Evolutionary conservation across 2,113 vertebrate species (phyloP), one percentile per base, ranked within the genome.

Genomic region (Mesitornis unicolor): DNA sequence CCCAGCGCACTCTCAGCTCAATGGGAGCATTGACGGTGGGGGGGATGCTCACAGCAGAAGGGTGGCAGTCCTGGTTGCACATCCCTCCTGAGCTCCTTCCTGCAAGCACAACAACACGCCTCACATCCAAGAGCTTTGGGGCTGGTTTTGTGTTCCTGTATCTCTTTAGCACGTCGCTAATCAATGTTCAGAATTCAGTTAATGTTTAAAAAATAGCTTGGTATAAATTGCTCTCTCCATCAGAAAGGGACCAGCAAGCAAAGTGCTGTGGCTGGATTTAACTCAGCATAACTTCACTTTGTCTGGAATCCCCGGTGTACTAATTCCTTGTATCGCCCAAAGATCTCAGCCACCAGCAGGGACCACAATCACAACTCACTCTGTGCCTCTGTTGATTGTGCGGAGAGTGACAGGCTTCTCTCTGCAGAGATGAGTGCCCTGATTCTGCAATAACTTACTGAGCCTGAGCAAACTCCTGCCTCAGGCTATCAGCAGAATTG

Each of bases 1-100:
- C 94, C 67, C 71, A 63, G 13, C 89, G 76, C 0, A 10, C 54
- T 48, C 43, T 36, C 1, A 0, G 65, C 84, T 94, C 93, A 96
- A 79, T 73, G 10, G 94, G 50, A 36, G 61, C 85, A 93, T 92
- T 95, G 91, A 90, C 26, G 67, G 71, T 16, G 70, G 5, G 38
- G 78, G 85, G 65, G 90, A 80, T 77, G 48, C 74, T 84, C 54
- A 5, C 20, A 67, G 84, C 53, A 88, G 57, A 77, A 45, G 83
- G 50, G 88, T 74, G 70, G 81, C 43, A 63, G 22, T 8, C 50
- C 84, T 28, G 40, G 5, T 26, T 11, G 48, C 40, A 92, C 76
- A 82, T 71, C 79, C 26, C 75, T 89, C 40, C 38, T 10, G 45
- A n/a, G n/a, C 59, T 77, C 86, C 60, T 64, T 93, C 47, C 82